These are phyloP conservation scores for Spinus pinus DNA, from an alignment of 2,797 vertebrate species.

Conservation along the genomic window DNA sequence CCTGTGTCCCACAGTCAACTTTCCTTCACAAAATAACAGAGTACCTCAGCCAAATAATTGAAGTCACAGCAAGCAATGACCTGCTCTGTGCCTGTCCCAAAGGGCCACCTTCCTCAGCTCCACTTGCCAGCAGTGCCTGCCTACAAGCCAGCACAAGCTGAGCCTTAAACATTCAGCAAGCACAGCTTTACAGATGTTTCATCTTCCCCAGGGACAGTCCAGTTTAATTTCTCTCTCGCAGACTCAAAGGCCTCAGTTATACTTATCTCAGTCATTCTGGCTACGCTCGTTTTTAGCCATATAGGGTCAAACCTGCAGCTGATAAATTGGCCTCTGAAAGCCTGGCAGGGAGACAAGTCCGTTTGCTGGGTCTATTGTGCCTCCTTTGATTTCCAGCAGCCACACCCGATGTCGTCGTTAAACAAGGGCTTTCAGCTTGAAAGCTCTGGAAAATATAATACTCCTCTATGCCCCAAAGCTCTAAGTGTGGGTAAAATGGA, in stretches of 20 bases:
- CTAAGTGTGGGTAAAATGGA: constrained; percentile 30
- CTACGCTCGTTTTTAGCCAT: constrained; percentile 52
- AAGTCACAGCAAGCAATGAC: not conserved
- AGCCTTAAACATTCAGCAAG: not conserved
- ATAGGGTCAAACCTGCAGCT: constrained; percentile 65
- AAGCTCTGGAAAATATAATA: constrained; percentile 61
- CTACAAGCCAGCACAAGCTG: not conserved
- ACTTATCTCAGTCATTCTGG: constrained; percentile 60
- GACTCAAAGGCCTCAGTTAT: constrained; percentile 63
- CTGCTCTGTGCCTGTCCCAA: not conserved
- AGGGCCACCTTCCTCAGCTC: not conserved
- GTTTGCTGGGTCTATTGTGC: constrained; percentile 56
- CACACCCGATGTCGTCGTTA: constrained; percentile 47
- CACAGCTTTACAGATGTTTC: constrained; percentile 44
- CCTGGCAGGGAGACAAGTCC: constrained; percentile 57
- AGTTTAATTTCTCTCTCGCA: constrained; percentile 52
- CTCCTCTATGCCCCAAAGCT: constrained; percentile 17
- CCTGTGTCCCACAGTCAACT: not conserved
- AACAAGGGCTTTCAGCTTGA: constrained; percentile 49
- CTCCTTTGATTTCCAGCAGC: constrained; percentile 66
- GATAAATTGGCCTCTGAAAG: constrained; percentile 61
- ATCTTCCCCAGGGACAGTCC: constrained; percentile 41
- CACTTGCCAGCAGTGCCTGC: not conserved
- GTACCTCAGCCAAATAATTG: not conserved
- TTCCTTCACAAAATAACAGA: not conserved